These are phyloP conservation scores for Heliconius himera DNA, from an alignment of 1,140 invertebrate genomes.

Conservation along the genomic window DNA sequence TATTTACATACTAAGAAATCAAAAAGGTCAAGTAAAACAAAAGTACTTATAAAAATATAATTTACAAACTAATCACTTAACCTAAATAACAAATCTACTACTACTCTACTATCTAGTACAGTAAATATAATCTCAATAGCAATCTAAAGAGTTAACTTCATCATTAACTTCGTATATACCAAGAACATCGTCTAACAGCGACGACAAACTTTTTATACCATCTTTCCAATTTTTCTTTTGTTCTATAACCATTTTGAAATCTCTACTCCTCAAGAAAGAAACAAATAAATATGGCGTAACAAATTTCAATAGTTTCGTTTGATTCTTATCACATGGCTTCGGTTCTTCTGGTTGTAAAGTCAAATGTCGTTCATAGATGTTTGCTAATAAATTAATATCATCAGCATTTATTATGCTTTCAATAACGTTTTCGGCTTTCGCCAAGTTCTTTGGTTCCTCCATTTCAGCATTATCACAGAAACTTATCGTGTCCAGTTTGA, in stretches of 20 bases:
- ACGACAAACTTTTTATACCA: slow-evolving; percentile 68
- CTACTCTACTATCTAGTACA: not conserved
- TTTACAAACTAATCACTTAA: slow-evolving; percentile 15
- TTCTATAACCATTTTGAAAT: slow-evolving; percentile 67
- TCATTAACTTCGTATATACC: slow-evolving; percentile 67
- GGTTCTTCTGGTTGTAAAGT: slow-evolving; percentile 47
- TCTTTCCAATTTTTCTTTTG: slow-evolving; percentile 70
- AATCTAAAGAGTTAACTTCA: slow-evolving; percentile 71
- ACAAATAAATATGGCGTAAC: slow-evolving; percentile 66
- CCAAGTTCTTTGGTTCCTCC: slow-evolving; percentile 33
- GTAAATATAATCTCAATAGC: slow-evolving; percentile 58
- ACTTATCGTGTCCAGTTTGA: slow-evolving; percentile 42
- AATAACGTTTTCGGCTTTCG: slow-evolving; percentile 62
- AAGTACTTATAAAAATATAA: slow-evolving; percentile 2
- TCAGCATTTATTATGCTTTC: slow-evolving; percentile 68
- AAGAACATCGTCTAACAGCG: slow-evolving; percentile 69
- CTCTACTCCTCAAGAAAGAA: slow-evolving; percentile 54
- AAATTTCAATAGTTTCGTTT: slow-evolving; percentile 55
- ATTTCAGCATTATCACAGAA: slow-evolving; percentile 28
- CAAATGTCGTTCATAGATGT: slow-evolving; percentile 70
- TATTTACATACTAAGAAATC: too few relatives aligned
- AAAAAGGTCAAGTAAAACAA: not conserved
- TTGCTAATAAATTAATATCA: slow-evolving; percentile 68
- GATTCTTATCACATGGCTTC: slow-evolving; percentile 33
- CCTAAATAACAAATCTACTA: slow-evolving; percentile 11